A percentile compares a stretch with the other conserved stretches of the same genome.
These are phyloP conservation scores for Scortum barcoo DNA, from an alignment of 2,113 vertebrate species.

Conservation along the genomic window DNA sequence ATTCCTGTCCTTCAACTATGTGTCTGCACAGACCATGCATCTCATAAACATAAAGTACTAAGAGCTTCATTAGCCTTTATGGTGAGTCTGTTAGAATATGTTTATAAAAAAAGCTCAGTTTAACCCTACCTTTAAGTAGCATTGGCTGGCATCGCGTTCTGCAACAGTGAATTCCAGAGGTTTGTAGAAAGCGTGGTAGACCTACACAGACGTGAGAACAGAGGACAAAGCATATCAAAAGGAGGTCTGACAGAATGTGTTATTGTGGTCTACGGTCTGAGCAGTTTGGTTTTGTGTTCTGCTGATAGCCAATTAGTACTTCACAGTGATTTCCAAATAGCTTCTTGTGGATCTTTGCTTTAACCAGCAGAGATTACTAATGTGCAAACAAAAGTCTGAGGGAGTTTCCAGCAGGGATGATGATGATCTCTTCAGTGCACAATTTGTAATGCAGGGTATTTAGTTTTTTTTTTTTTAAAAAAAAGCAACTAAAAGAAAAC, in stretches of 20 bases:
- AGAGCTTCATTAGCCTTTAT: not conserved
- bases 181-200: slow-evolving; percentile 96
- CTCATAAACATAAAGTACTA: not conserved
- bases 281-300: not conserved
- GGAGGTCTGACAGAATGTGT: not conserved
- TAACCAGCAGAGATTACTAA: not conserved
- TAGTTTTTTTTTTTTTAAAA: not conserved
- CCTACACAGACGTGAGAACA: slow-evolving; percentile 79
- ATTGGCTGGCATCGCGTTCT: slow-evolving; percentile 89
- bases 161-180: slow-evolving; percentile 94
- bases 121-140: slow-evolving; percentile 92
- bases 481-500: not conserved
- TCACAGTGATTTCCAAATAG: not conserved
- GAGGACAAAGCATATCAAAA: not conserved
- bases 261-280: not conserved
- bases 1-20: not conserved
- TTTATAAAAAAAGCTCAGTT: not conserved
- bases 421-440: not conserved
- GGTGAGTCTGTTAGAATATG: not conserved
- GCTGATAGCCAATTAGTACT: not conserved
- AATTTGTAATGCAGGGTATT: not conserved
- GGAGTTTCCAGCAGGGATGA: not conserved
- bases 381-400: slow-evolving; percentile 3
- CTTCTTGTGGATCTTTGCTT: not conserved
- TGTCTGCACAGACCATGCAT: not conserved